Conservation (phyloP, 2,888 invertebrate species). For the Lasioglossum zephyrum region DNA sequence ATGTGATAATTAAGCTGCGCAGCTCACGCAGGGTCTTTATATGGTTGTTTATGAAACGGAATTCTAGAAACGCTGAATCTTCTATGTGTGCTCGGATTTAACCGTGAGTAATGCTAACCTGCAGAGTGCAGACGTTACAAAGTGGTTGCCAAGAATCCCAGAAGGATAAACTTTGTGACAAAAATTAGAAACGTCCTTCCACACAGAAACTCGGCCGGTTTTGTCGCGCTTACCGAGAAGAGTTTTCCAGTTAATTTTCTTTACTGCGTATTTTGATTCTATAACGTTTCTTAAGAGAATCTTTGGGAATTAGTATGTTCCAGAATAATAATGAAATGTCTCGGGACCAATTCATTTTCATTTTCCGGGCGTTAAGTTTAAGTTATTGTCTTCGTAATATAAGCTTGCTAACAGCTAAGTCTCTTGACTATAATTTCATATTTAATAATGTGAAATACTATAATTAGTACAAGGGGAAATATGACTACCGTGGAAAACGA, state of each 20-base stretch:
- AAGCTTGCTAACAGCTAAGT: background rate
- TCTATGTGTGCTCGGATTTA: background rate
- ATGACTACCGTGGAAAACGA: background rate
- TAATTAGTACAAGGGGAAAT: background rate
- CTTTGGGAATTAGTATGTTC: background rate
- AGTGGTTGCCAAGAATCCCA: constrained; percentile 2
- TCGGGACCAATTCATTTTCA: background rate
- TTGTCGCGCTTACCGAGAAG: background rate
- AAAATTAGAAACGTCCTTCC: background rate
- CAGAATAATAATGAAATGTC: background rate
- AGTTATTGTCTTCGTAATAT: background rate
- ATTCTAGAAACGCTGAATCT: background rate
- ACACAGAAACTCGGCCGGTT: too few species aligned
- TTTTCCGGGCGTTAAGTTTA: background rate
- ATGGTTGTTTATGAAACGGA: background rate
- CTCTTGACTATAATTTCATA: background rate
- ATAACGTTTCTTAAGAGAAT: background rate
- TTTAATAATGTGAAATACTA: background rate
- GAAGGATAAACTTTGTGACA: background rate
- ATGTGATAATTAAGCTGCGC: background rate
- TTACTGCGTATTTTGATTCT: background rate
- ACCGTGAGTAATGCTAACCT: constrained; percentile 2
- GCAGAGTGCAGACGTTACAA: constrained; percentile 1
- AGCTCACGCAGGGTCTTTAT: background rate
- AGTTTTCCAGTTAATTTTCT: background rate